These are phyloP conservation scores for Myanophis thanlyinensis DNA, from an alignment of 2,113 vertebrate genomes.

Conservation along the genomic window DNA sequence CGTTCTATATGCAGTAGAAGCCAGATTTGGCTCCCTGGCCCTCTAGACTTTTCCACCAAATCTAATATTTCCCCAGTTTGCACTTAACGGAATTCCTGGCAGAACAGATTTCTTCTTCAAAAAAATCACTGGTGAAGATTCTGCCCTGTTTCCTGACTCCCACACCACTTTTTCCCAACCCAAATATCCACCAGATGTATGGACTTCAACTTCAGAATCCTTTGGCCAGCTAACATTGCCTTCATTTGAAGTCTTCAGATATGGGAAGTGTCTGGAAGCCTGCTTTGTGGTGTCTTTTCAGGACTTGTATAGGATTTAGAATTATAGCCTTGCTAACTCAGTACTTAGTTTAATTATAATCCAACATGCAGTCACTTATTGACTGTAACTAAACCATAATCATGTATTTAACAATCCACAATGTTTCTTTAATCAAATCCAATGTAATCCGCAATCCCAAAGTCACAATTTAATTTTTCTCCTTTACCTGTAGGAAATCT, in stretches of 20 bases:
- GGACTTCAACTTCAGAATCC: neutral
- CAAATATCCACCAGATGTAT: neutral
- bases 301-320: neutral
- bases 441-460: neutral
- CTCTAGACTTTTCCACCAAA: neutral
- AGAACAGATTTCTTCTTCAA: neutral
- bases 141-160: neutral
- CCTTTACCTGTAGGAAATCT: neutral
- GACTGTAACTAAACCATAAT: neutral
- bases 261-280: neutral
- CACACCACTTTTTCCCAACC: neutral
- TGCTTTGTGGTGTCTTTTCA: neutral
- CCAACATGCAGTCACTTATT: neutral
- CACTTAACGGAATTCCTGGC: neutral
- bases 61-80: neutral
- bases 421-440: neutral
- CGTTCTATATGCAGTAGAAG: neutral
- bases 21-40: neutral
- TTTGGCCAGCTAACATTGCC: neutral
- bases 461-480: neutral
- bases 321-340: neutral
- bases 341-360: neutral
- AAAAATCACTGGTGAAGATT: neutral
- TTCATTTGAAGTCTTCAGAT: neutral
- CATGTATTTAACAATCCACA: neutral